Base-by-base conservation (phyloP, 2,797 vertebrate genomes). In the Acanthurus lineatus region DNA sequence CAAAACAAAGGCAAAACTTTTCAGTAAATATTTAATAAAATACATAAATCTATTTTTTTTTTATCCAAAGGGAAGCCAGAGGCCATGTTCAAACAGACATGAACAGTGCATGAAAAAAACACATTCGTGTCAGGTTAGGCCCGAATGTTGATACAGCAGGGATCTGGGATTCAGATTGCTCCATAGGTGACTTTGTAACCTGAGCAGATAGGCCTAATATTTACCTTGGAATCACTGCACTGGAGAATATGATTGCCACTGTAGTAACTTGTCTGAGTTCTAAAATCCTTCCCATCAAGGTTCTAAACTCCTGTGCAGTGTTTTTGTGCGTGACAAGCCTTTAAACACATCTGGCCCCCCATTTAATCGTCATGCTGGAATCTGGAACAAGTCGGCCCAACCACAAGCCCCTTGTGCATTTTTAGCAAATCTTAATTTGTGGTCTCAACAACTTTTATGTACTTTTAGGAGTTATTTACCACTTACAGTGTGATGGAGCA, bases 61-160 rank as follows among this genome's bases (percentile, higher is more conserved):
- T 44, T 3, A 25, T 14, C 9, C 48, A 4, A 42, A 35, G 9
- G 35, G 42, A 69, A 38, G 19, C 20, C 6, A 35, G 7, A 25
- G 22, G 9, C 40, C 14, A 14, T n/a, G 25, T 25, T 59, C 2
- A 66, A 19, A 60, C 28, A 60, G 20, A 44, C 4, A 54, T 53
- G 59, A 65, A 15, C 45, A 28, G 52, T 45, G 68, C 14, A 63
- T 63, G 67, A 11, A 11, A 69, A 42, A 38, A 35, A 9, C 6
- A 61, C 57, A 61, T 62, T 44, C 0, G 67, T 53, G 38, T 60
- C 22, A 66, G 32, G 16, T 47, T 15, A 22, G 5, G 3, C 42
- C n/a, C 12, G 5, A 62, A n/a, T 45, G 57, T 48, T 69, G n/a
- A 62, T n/a, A 54, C 38, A 68, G 47, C 47, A 20, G 22, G 48